phyloP scores from a whole-genome alignment of 2,113 vertebrate species.

The Malurus elegans region DNA sequence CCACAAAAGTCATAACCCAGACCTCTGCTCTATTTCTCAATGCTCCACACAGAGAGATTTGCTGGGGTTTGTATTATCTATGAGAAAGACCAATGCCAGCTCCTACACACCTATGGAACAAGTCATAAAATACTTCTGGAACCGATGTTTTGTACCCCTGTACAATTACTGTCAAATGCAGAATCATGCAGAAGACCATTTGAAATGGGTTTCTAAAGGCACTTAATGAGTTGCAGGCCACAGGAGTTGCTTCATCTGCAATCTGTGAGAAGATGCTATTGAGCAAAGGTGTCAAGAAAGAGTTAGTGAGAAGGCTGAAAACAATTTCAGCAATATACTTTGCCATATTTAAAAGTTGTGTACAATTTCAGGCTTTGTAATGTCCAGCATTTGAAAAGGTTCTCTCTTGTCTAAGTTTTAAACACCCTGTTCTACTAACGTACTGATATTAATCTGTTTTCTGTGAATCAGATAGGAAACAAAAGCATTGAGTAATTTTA shows the following conservation, averaged over 20 bases:
- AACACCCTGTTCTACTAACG: background rate
- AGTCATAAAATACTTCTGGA: background rate
- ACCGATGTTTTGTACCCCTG: background rate
- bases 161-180: background rate
- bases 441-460: background rate
- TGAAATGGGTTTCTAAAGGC: background rate
- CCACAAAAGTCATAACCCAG: background rate
- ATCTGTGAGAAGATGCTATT: background rate
- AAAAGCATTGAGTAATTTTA: background rate
- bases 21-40: accelerated
- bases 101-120: background rate
- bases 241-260: background rate
- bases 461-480: background rate
- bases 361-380: background rate
- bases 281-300: background rate
- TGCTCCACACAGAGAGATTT: accelerated
- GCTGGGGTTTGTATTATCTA: background rate
- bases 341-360: background rate
- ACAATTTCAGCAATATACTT: background rate
- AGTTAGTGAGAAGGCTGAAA: background rate
- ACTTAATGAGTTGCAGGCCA: background rate
- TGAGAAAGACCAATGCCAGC: accelerated
- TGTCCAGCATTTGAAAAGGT: background rate
- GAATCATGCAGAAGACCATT: background rate
- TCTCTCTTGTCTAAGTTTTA: background rate